Evolutionary conservation across 1,140 invertebrate genomes (phyloP).

Genomic region (Physella acuta): DNA sequence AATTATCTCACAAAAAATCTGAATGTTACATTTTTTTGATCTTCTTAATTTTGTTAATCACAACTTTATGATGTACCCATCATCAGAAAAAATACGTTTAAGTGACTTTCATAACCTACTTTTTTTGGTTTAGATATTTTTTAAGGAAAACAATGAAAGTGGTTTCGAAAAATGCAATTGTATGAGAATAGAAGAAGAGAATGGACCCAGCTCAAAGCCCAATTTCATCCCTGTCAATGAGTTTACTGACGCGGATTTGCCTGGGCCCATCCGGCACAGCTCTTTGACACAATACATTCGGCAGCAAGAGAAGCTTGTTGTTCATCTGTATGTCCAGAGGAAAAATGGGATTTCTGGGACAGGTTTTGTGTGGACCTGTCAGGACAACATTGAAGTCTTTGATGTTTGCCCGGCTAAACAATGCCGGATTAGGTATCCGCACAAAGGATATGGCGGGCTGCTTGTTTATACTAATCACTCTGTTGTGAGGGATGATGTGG

Average conservation of each 20-base stretch:
- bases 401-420: background rate
- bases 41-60: no score
- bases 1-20: no score
- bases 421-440: background rate
- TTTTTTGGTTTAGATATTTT: no score
- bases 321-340: background rate
- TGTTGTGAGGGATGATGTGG: background rate
- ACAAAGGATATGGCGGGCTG: background rate
- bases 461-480: constrained; percentile 7
- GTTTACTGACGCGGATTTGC: background rate
- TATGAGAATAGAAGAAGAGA: no score
- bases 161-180: no score
- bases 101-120: no score
- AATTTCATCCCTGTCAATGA: background rate
- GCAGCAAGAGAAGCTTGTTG: constrained; percentile 3
- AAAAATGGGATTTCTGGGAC: background rate
- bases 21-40: no score
- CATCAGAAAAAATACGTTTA: no score
- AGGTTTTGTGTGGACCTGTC: background rate
- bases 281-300: background rate
- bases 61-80: no score
- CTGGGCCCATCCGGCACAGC: background rate
- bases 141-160: no score
- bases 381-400: background rate
- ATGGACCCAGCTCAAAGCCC: no score